Evolutionary conservation across 2,888 invertebrate species (phyloP).

Genomic region (Helobdella robusta): DNA sequence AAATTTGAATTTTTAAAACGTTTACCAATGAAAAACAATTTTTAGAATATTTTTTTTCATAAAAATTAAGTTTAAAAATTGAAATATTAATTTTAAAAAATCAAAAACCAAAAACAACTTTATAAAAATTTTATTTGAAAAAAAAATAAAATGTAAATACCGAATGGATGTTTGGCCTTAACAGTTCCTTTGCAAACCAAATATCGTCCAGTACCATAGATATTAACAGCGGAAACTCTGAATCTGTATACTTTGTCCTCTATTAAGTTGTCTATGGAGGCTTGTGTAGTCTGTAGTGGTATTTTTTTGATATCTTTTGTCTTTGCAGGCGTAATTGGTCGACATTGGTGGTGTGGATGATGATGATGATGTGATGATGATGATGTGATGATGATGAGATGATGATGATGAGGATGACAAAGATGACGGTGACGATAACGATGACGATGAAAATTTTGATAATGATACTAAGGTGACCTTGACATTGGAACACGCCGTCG

Average conservation of each 20-base stretch:
- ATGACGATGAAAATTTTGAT: neutral
- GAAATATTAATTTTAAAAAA: no score
- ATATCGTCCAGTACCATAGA: slow-evolving; percentile 11
- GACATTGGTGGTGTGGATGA: no score
- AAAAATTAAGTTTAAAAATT: no score
- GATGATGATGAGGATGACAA: neutral
- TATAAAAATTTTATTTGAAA: no score
- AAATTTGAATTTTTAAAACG: no score
- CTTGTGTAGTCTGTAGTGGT: neutral
- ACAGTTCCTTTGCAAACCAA: slow-evolving; percentile 2
- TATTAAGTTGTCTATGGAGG: slow-evolving; percentile 4
- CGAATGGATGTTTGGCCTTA: slow-evolving; percentile 7
- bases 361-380: neutral
- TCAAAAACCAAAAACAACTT: no score
- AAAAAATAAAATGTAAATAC: slow-evolving; percentile 1
- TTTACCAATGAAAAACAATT: no score
- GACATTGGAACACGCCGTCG: neutral
- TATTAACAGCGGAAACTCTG: slow-evolving; percentile 21
- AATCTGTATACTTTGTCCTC: slow-evolving; percentile 19
- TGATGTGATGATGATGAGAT: neutral
- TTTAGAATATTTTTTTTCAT: no score
- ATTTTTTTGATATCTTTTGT: no score
- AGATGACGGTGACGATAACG: neutral
- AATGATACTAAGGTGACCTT: slow-evolving; percentile 9
- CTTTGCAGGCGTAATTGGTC: no score